These are phyloP conservation scores for Phodopus roborovskii DNA, from an alignment of 2,113 vertebrate species.

Conservation along the genomic window DNA sequence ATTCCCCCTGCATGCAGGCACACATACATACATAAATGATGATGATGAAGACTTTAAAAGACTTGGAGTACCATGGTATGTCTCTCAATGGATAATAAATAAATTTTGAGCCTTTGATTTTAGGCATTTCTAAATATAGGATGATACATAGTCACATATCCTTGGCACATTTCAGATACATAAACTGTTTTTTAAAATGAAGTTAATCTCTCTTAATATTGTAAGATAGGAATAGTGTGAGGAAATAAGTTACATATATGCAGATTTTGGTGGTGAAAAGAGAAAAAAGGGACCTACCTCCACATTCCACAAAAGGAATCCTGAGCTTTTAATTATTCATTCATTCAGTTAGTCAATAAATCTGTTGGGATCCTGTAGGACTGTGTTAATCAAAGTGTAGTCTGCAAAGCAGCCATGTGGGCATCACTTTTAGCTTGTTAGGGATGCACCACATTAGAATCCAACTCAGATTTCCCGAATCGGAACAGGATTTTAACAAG, in stretches of 20 bases:
- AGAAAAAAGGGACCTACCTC: slow-evolving; percentile 26
- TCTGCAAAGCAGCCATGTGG: neutral
- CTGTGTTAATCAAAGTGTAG: slow-evolving; percentile 60
- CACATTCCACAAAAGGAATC: slow-evolving; percentile 42
- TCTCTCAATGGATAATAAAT: neutral
- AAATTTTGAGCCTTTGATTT: neutral
- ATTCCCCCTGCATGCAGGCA: neutral
- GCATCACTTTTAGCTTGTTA: slow-evolving; percentile 56
- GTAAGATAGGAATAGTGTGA: slow-evolving; percentile 2
- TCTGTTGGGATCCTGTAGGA: slow-evolving; percentile 57
- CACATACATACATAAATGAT: neutral
- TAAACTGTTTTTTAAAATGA: slow-evolving; percentile 23
- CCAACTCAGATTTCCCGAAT: slow-evolving; percentile 54
- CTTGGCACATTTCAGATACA: neutral
- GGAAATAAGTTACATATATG: neutral
- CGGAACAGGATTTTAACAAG: slow-evolving; percentile 66
- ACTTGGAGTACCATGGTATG: neutral
- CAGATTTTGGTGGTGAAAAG: neutral
- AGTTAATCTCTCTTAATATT: slow-evolving; percentile 24
- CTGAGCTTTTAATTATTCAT: slow-evolving; percentile 67
- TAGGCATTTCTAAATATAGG: neutral
- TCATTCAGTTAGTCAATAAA: slow-evolving; percentile 50
- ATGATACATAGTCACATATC: slow-evolving; percentile 6
- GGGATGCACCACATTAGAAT: slow-evolving; percentile 10
- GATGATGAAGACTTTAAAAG: too few relatives aligned